A percentile compares a stretch with the other conserved stretches of the same genome.
phyloP scores from a whole-genome alignment of 2,113 vertebrate species.

The Oryzias javanicus region DNA sequence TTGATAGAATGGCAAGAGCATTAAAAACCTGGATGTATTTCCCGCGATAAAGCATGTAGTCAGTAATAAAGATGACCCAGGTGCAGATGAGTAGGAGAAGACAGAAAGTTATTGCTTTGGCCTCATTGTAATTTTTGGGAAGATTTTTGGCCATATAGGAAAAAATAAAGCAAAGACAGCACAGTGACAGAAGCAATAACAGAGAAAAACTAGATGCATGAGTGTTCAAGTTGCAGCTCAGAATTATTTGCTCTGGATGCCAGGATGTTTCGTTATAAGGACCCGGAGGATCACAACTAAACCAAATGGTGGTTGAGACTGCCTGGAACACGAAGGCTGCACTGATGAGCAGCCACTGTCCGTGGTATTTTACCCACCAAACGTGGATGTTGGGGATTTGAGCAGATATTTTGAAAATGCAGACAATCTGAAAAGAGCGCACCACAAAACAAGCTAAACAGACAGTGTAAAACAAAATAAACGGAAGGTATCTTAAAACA shows the following conservation, averaged over 20 bases:
- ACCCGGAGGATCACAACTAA: not conserved
- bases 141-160: slow-evolving; percentile 88
- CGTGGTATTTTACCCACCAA: slow-evolving; percentile 31
- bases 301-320: not conserved
- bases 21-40: slow-evolving; percentile 56
- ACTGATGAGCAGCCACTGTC: not conserved
- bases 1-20: slow-evolving; percentile 62
- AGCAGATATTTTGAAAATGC: slow-evolving; percentile 83
- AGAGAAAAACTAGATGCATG: not conserved
- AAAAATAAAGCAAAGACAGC: slow-evolving; percentile 78
- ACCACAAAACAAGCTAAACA: slow-evolving; percentile 83
- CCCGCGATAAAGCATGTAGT: slow-evolving; percentile 56
- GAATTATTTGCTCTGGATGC: slow-evolving; percentile 50
- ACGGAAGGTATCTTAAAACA: slow-evolving; percentile 70
- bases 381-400: not conserved
- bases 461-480: slow-evolving; percentile 71
- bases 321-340: slow-evolving; percentile 57
- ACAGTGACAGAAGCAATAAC: slow-evolving; percentile 57
- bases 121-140: slow-evolving; percentile 88
- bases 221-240: slow-evolving; percentile 59
- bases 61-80: slow-evolving; percentile 75
- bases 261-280: not conserved
- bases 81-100: slow-evolving; percentile 79
- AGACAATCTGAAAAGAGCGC: slow-evolving; percentile 84
- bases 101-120: slow-evolving; percentile 85